Evolutionary conservation across 1,140 invertebrate genomes (phyloP), one percentile per base, ranked within the genome.

Genomic region (Drosophila murphyi): DNA sequence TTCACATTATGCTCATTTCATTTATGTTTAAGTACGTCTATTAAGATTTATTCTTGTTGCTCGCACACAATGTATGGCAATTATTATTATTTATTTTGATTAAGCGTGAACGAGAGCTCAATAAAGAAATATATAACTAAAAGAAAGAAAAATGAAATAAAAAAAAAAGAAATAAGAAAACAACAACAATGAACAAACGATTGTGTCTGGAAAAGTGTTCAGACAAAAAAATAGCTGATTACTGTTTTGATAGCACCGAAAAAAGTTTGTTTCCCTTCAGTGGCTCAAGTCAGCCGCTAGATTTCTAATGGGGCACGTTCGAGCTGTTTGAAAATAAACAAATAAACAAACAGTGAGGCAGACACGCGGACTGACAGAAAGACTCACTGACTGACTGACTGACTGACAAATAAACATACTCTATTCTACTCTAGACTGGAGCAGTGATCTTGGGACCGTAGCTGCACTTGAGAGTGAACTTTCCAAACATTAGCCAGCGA

Each of bases 81-180:
- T 88, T 83, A 89, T 87, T 87, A 87, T 79, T 87, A 87, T 79
- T 79, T 79, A 79, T 89, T 87, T 89, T 87, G 83, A 72, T 83
- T 87, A 83, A 87, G 80, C 70, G 60, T 74, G 71, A 88, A 86
- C 79, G 62, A 80, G 83, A 87, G 87, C 83, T 83, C 83, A 87
- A 87, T 88, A 88, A 85, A 88, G 67, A 77, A 70, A 62, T 75
- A 76, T 61, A 82, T 68, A 67, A 77, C 80, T 75, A 60, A 73
- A 65, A 20, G 48, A 41, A 50, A 34, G 43, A 48, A 48, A 45
- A 32, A 50, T 20, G 0, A 20, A 20, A 10, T 6, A 6, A 52
- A 39, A 34, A 34, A 34, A 52, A 12, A 12, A 12, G 12, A 31
- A 34, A 10, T 6, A 6, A 52, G 37, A 34, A 34, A 32, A 52